Evolutionary conservation across 2,113 vertebrate species (phyloP), one percentile per base, ranked within the genome.

Genomic region (Proterorhinus semilunaris): DNA sequence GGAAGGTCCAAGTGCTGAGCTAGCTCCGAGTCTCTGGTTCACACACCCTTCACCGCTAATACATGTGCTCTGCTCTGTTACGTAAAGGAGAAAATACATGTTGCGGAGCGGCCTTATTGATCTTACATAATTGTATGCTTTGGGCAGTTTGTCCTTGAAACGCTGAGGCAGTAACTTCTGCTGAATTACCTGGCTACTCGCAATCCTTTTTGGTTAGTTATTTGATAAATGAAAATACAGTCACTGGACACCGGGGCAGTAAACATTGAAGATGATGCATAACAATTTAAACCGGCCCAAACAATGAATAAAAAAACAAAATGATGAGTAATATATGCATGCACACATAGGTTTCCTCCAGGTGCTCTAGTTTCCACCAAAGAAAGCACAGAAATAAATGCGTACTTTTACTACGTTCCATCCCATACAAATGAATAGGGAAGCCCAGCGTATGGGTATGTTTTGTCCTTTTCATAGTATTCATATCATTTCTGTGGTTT

Each of bases 1-100:
- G 76, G 75, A 80, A 69, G 51, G 44, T 78, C 69, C 53, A 36
- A 58, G 49, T 71, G 44, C 69, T 81, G 10, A 65, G 42, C 43
- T 53, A 1, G 53, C 65, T 71, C 76, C 71, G 12, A 42, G 45
- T 72, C 84, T 72, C 50, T 7, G 0, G 8, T 51, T 71, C 46
- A 72, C 55, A 63, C 67, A 44, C 54, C 15, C 63, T 54, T 45
- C n/a, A 49, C 61, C 66, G 0, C 11, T 6, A 16, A 27, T 21
- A 15, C 62, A 36, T 66, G 53, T 59, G 6, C 48, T 43, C 27
- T 0, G 0, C 62, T 55, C 45, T 43, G 47, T 59, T 42, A 15
- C 7, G 46, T 62, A 69, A 74, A 71, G 58, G 46, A 0, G 16
- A 8, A 68, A 59, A 64, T 50, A 12, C 27, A 66, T 15, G 6